These are phyloP conservation scores for Ericerus pela DNA, from an alignment of 1,140 invertebrate genomes.

Conservation along the genomic window DNA sequence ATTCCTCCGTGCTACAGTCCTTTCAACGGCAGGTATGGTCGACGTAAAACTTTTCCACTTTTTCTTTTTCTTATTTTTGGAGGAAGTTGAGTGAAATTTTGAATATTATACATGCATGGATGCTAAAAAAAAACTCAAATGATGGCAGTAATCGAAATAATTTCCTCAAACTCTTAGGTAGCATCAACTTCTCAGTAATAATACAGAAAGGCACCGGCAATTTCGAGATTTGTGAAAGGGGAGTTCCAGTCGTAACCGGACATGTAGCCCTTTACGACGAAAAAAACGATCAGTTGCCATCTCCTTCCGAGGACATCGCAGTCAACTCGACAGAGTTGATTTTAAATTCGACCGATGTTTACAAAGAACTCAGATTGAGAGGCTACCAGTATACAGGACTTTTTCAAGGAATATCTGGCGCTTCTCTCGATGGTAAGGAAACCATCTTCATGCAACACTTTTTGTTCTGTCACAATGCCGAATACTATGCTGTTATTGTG, in stretches of 20 bases:
- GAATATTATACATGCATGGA: too few species aligned
- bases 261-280: conserved; percentile 34
- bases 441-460: too few species aligned
- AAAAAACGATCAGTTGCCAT: conserved; percentile 32
- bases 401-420: conserved; percentile 47
- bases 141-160: too few species aligned
- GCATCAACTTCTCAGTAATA: conserved; percentile 60
- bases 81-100: too few species aligned
- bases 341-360: conserved; percentile 55
- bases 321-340: conserved; percentile 26
- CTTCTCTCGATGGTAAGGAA: conserved; percentile 35
- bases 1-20: conserved; percentile 66
- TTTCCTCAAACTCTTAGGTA: too few species aligned
- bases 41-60: background rate
- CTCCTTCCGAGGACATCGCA: conserved; percentile 24
- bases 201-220: conserved; percentile 66
- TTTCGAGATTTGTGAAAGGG: conserved; percentile 73
- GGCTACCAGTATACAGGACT: conserved; percentile 79
- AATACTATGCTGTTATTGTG: too few species aligned
- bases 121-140: too few species aligned
- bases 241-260: conserved; percentile 61
- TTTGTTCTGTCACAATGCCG: too few species aligned
- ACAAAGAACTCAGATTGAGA: conserved; percentile 77
- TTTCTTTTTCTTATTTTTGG: background rate
- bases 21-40: conserved; percentile 44